Evolutionary conservation across 2,113 vertebrate genomes (phyloP).

Genomic region (Poecilia latipinna): DNA sequence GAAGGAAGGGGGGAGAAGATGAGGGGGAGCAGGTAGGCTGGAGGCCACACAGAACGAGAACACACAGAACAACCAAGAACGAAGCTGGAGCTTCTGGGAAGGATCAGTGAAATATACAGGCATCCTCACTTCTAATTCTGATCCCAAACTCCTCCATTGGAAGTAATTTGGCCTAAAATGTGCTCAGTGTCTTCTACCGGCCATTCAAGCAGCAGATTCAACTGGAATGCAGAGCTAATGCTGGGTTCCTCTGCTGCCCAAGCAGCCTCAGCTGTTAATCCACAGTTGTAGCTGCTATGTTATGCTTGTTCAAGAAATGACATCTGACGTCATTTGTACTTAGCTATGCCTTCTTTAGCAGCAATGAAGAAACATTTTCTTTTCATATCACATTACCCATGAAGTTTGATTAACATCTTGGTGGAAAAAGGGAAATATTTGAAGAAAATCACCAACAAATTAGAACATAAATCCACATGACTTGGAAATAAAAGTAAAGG

Average conservation of each 20-base stretch:
- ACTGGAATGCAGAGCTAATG: constrained; percentile 73
- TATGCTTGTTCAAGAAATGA: constrained; percentile 58
- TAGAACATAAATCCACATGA: constrained; percentile 3
- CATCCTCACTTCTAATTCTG: constrained; percentile 44
- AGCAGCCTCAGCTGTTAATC: constrained; percentile 68
- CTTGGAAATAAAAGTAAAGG: too few relatives aligned
- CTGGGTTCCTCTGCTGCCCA: constrained; percentile 54
- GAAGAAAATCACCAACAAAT: constrained; percentile 2
- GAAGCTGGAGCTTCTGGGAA: constrained; percentile 53
- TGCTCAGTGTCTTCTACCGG: constrained; percentile 44
- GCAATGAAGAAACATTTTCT: constrained; percentile 27
- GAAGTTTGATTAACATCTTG: constrained; percentile 23
- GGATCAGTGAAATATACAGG: constrained; percentile 37
- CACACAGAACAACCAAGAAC: constrained; percentile 23
- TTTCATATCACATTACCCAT: constrained; percentile 38
- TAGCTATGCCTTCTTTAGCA: constrained; percentile 46
- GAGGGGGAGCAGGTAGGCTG: constrained; percentile 35
- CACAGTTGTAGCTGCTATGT: constrained; percentile 59
- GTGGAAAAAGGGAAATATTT: constrained; percentile 20
- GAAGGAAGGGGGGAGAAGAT: constrained; percentile 49
- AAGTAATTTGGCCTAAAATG: constrained; percentile 33
- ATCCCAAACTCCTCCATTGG: constrained; percentile 38
- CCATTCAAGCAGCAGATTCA: constrained; percentile 64
- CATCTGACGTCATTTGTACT: constrained; percentile 48
- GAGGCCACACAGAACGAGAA: constrained; percentile 64